Base-by-base conservation (phyloP, 2,888 invertebrate species). In the Thymelicus lineola region DNA sequence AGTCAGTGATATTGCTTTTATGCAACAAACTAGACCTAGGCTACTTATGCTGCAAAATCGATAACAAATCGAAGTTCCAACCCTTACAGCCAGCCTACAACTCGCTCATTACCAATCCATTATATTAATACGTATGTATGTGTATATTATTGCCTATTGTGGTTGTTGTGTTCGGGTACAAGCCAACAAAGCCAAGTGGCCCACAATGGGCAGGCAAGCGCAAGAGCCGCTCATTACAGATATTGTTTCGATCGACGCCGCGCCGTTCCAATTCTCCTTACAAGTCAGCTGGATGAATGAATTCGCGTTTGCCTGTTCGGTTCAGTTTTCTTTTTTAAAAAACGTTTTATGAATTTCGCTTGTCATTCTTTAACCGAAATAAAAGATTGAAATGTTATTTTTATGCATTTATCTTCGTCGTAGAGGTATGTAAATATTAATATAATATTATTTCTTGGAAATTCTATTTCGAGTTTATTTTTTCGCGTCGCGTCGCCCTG, bases 171-270 rank as follows among this genome's bases (percentile, higher is more conserved):
- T 28, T 46, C 42, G 61, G 45, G 60, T 28, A 28, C 28, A 28
- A 28, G 28, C 28, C 28, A 17, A 68, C 67, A 68, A 68, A 61
- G 67, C 55, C 46, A 42, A 59, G 57, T 12, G 55, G 45, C 67
- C 67, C 35, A 68, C 67, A 68, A 68, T 68, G 67, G 61, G 45
- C 67, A 72, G 72, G 70, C 71, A 72, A 72, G 73, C 50, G 72
- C 71, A 70, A 63, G 67, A 61, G 45, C 70, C 58, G 42, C 66
- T 69, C 62, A 67, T 69, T 72, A 70, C 61, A 45, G 73, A 71
- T 53, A 69, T 63, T 72, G 72, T 74, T 71, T 71, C 65, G 55
- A 55, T 62, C 62, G 53, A 50, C 62, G 42, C 59, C 50, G 55
- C 61, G 38, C 59, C 50, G 55, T 53, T 38, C 57, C 53, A 66